These are phyloP conservation scores for Burhinus bistriatus DNA, from an alignment of 2,113 vertebrate genomes.

Conservation along the genomic window DNA sequence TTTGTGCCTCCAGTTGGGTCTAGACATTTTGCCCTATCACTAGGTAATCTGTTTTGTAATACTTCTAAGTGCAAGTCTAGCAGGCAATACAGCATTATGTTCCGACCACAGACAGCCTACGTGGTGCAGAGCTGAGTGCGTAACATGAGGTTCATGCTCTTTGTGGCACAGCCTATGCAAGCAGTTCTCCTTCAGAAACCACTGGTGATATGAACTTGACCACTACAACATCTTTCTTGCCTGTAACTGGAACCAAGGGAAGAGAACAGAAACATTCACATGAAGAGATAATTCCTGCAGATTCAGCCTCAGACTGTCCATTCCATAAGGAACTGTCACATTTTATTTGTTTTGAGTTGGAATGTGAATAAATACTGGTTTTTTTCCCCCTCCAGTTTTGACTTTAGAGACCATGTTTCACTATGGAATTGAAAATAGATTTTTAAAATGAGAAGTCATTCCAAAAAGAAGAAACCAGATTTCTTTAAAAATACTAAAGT, in stretches of 20 bases:
- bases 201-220: background rate
- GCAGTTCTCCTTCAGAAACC: background rate
- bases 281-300: background rate
- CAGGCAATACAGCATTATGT: background rate
- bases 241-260: background rate
- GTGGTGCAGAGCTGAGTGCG: fast-evolving
- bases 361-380: background rate
- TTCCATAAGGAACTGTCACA: background rate
- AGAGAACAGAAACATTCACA: background rate
- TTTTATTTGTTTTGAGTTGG: background rate
- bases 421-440: background rate
- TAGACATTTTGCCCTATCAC: background rate
- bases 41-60: background rate
- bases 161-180: background rate
- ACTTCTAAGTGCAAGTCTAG: background rate
- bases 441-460: background rate
- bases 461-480: background rate
- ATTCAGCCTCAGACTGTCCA: background rate
- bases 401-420: background rate
- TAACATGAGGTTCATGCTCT: background rate
- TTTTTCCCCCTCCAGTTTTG: background rate
- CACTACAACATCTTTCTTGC: background rate
- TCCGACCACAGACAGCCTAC: background rate
- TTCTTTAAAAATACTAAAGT: background rate
- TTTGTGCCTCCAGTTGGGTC: background rate